Percentiles rank a stretch among this genome's conserved stretches.
These are phyloP conservation scores for Bujurquina vittata DNA, from an alignment of 2,113 vertebrate species.

Conservation along the genomic window DNA sequence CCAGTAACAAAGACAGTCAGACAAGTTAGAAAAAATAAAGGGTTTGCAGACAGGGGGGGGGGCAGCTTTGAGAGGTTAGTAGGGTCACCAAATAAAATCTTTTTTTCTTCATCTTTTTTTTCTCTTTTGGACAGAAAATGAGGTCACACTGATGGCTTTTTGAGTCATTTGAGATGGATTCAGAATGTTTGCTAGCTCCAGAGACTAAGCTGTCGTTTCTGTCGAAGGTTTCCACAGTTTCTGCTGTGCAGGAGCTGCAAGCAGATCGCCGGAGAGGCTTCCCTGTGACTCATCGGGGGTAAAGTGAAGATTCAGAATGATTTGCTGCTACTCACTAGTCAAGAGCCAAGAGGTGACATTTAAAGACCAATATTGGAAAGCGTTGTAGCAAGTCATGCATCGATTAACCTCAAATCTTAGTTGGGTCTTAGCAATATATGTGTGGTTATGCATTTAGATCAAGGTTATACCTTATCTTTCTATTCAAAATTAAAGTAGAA, in stretches of 20 bases:
- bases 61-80: slow-evolving; percentile 19
- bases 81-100: slow-evolving; percentile 23
- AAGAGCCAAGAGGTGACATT: not conserved
- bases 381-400: slow-evolving; percentile 14
- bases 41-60: not conserved
- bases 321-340: slow-evolving; percentile 20
- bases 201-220: slow-evolving; percentile 49
- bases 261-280: slow-evolving; percentile 60
- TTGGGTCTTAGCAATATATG: slow-evolving; percentile 5
- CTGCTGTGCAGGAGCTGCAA: slow-evolving; percentile 44
- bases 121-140: slow-evolving; percentile 34
- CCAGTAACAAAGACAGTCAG: slow-evolving; percentile 37
- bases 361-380: slow-evolving; percentile 19
- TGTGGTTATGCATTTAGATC: slow-evolving; percentile 18
- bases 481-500: not conserved
- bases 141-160: slow-evolving; percentile 64
- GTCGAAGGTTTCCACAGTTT: slow-evolving; percentile 51
- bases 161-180: slow-evolving; percentile 48
- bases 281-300: slow-evolving; percentile 60
- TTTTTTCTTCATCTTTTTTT: not conserved
- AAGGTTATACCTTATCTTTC: slow-evolving; percentile 4
- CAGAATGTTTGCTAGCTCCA: slow-evolving; percentile 44
- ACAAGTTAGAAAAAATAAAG: slow-evolving; percentile 29
- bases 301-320: slow-evolving; percentile 60
- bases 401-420: slow-evolving; percentile 11